A percentile compares a stretch with the other conserved stretches of the same genome.
Evolutionary conservation across 2,888 invertebrate genomes (phyloP).

Genomic region (Apamea sordens): DNA sequence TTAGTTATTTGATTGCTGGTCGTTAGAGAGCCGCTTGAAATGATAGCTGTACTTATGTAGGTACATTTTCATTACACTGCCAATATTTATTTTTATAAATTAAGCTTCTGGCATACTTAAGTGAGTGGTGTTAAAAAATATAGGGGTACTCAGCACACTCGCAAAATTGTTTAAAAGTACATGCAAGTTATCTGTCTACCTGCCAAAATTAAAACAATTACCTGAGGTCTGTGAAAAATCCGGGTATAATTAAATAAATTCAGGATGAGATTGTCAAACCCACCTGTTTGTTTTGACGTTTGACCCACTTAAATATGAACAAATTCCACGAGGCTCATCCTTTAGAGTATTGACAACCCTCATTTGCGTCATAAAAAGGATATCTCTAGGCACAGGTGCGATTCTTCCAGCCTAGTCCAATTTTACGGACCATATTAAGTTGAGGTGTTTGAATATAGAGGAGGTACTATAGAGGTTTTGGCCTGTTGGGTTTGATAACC

Average conservation of each 20-base stretch:
- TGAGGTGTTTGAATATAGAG: not conserved
- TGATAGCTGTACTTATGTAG: not conserved
- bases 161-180: not conserved
- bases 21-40: conserved; percentile 23
- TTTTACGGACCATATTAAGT: conserved; percentile 26
- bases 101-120: not conserved
- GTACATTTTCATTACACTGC: not conserved
- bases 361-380: conserved; percentile 31
- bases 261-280: not conserved
- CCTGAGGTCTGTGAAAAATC: too few relatives aligned
- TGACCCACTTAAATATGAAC: conserved; percentile 1
- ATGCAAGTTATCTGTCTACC: not conserved
- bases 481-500: not conserved
- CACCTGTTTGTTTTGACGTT: not conserved
- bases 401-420: conserved; percentile 22
- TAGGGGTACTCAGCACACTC: not conserved
- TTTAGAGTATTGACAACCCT: conserved; percentile 21
- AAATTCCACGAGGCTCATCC: conserved; percentile 3
- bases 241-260: not conserved
- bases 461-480: not conserved
- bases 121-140: not conserved
- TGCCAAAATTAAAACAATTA: not conserved
- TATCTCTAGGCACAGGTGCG: conserved; percentile 26
- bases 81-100: not conserved
- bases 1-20: conserved; percentile 32